phyloP scores from a whole-genome alignment of 2,797 vertebrate species.

The Anableps anableps region DNA sequence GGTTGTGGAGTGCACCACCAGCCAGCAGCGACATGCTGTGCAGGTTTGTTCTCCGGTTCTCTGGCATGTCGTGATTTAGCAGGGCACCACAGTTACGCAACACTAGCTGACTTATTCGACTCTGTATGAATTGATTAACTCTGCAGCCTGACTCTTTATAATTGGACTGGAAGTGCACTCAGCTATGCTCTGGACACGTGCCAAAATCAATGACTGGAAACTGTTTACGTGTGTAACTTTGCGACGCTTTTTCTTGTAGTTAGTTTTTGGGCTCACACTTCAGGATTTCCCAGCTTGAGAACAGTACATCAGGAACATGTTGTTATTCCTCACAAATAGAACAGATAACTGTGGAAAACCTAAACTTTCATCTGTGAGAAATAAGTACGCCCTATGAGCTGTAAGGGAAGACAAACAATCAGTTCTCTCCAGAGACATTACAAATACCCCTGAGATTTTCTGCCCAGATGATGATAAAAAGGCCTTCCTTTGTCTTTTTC shows the following conservation, averaged over 20 bases:
- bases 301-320: neutral
- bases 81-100: slow-evolving; percentile 64
- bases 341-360: slow-evolving; percentile 35
- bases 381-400: slow-evolving; percentile 37
- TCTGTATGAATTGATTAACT: slow-evolving; percentile 75
- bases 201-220: slow-evolving; percentile 70
- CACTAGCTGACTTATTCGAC: slow-evolving; percentile 68
- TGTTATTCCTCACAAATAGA: slow-evolving; percentile 18
- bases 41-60: slow-evolving; percentile 51
- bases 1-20: slow-evolving; percentile 27
- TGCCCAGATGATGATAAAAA: slow-evolving; percentile 45
- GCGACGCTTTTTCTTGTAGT: slow-evolving; percentile 13
- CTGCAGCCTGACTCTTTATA: slow-evolving; percentile 58
- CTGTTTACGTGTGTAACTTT: slow-evolving; percentile 33
- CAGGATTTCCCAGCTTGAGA: slow-evolving; percentile 14
- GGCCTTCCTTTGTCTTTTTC: slow-evolving; percentile 23
- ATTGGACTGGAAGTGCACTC: slow-evolving; percentile 66
- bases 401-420: slow-evolving; percentile 29
- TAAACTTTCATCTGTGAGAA: slow-evolving; percentile 39
- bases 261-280: slow-evolving; percentile 15
- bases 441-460: slow-evolving; percentile 45
- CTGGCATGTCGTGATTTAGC: slow-evolving; percentile 59
- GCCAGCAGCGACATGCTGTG: slow-evolving; percentile 44
- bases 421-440: slow-evolving; percentile 43
- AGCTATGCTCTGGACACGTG: slow-evolving; percentile 44